Percentiles rank a stretch among this genome's conserved stretches.
Evolutionary conservation across 1,140 invertebrate genomes (phyloP).

Genomic region (Colletes latitarsis): DNA sequence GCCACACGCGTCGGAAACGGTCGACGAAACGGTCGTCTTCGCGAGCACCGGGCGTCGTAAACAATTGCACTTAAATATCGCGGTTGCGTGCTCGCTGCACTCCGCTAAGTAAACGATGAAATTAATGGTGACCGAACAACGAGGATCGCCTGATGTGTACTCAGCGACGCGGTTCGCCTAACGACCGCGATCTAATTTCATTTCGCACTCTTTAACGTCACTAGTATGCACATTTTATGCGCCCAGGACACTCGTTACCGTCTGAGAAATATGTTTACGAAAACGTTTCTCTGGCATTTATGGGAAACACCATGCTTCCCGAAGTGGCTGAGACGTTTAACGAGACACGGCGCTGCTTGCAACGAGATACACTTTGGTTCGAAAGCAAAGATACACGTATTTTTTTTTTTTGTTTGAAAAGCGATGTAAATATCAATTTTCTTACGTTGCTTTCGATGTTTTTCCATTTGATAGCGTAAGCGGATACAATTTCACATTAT

Average conservation of each 20-base stretch:
- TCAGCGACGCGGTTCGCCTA: neutral
- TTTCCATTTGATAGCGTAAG: too few relatives aligned
- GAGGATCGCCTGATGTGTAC: neutral
- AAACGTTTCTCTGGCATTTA: neutral
- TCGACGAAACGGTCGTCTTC: conserved; percentile 31
- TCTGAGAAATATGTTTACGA: neutral
- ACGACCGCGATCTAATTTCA: conserved; percentile 43
- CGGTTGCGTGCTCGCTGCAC: conserved; percentile 13
- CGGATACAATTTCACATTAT: too few relatives aligned
- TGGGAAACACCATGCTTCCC: neutral
- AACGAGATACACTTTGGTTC: neutral
- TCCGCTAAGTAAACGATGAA: conserved; percentile 32
- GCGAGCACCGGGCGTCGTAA: conserved; percentile 13
- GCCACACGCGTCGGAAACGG: conserved; percentile 28
- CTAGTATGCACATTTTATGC: neutral
- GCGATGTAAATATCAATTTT: neutral
- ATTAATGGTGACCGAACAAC: conserved; percentile 20
- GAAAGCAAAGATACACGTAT: neutral
- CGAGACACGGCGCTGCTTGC: neutral
- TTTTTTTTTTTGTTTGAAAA: too few relatives aligned
- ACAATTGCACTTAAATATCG: conserved; percentile 28
- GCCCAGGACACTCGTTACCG: neutral
- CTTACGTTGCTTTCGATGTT: neutral
- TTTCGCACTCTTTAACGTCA: conserved; percentile 44
- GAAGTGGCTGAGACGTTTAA: too few relatives aligned